Conservation (phyloP, 2,113 vertebrate species). For the Chunga burmeisteri region DNA sequence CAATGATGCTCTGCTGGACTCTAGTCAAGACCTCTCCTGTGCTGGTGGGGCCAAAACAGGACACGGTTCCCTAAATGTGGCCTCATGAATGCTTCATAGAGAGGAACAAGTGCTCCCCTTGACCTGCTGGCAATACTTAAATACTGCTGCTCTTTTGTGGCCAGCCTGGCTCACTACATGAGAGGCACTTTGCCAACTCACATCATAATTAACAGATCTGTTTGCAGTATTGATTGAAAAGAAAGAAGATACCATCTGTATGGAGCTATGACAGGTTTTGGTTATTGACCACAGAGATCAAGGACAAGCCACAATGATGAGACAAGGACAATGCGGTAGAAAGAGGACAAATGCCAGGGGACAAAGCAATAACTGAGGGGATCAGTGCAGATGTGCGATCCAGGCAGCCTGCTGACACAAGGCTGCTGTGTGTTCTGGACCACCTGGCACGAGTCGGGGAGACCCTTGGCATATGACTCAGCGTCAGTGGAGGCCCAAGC, state of each 20-base stretch:
- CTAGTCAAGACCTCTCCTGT: not conserved
- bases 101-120: not conserved
- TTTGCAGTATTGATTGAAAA: not conserved
- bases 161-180: not conserved
- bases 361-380: not conserved
- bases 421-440: not conserved
- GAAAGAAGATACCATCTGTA: not conserved
- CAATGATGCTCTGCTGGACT: not conserved
- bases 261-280: not conserved
- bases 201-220: not conserved
- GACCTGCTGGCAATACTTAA: not conserved
- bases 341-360: not conserved
- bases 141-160: not conserved
- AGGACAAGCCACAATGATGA: not conserved
- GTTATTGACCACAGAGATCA: not conserved
- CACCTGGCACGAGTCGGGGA: not conserved
- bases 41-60: not conserved
- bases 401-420: not conserved
- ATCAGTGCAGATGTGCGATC: not conserved
- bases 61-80: not conserved
- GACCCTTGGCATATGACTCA: not conserved
- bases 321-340: fast-evolving
- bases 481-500: not conserved
- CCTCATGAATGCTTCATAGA: not conserved
- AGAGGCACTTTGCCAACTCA: not conserved